Percentiles rank a stretch among this genome's conserved stretches.
These are phyloP conservation scores for Mus spretus DNA, from an alignment of 2,797 vertebrate genomes.

Conservation along the genomic window DNA sequence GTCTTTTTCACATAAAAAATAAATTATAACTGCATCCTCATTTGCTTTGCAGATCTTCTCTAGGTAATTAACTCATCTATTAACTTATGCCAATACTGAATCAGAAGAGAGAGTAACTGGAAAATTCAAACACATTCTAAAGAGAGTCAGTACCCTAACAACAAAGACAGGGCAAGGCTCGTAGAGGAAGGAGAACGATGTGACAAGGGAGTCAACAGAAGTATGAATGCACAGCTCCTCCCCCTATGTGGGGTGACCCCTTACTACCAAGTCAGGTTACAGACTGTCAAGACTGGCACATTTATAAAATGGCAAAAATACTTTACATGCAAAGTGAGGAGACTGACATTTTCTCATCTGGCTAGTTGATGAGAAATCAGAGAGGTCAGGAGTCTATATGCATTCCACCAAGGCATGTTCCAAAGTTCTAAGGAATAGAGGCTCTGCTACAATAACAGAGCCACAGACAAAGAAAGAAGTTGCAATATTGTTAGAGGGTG, in stretches of 20 bases:
- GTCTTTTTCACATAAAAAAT: background rate
- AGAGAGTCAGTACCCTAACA: background rate
- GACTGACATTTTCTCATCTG: background rate
- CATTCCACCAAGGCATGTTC: background rate
- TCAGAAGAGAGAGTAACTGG: background rate
- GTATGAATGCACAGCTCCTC: background rate
- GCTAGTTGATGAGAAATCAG: background rate
- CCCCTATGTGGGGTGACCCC: accelerated
- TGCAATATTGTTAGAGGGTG: background rate
- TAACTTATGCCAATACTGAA: slow-evolving; percentile 39
- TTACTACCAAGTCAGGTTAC: background rate
- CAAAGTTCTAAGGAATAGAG: background rate
- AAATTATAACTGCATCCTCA: background rate
- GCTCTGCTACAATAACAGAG: background rate
- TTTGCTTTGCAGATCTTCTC: background rate
- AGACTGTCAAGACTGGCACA: background rate
- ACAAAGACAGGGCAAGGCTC: background rate
- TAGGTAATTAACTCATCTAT: background rate
- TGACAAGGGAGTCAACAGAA: background rate
- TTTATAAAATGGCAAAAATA: background rate
- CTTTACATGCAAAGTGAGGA: background rate
- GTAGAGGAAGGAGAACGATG: background rate
- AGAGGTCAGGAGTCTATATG: accelerated
- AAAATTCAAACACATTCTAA: background rate
- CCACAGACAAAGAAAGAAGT: background rate